These are phyloP conservation scores for Cephus cinctus DNA, from an alignment of 1,140 invertebrate genomes.

Conservation along the genomic window DNA sequence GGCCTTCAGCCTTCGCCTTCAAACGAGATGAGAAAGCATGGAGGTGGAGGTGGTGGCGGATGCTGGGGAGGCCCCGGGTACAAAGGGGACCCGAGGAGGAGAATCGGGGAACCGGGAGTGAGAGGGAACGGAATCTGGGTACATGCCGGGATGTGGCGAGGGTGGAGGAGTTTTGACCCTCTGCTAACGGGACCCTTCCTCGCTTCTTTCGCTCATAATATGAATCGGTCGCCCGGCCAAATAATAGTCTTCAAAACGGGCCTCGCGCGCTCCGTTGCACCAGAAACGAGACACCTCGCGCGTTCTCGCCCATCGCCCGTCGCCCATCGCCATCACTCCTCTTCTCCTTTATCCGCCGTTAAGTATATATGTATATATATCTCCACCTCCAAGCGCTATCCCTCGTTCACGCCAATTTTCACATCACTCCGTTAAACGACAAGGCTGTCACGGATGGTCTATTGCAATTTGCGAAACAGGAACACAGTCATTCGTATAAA, in stretches of 20 bases:
- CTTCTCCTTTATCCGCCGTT: background rate
- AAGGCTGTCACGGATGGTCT: too few species aligned
- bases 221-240: conserved; percentile 40
- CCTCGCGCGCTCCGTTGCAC: too few species aligned
- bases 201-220: conserved; percentile 48
- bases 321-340: background rate
- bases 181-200: conserved; percentile 52
- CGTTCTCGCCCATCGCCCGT: too few species aligned
- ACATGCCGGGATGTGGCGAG: conserved; percentile 32
- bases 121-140: conserved; percentile 30
- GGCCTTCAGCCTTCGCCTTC: conserved; percentile 40
- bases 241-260: conserved; percentile 38
- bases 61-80: conserved; percentile 16
- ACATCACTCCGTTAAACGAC: too few species aligned
- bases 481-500: too few species aligned
- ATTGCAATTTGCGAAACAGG: too few species aligned
- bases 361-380: background rate
- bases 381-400: conserved; percentile 9
- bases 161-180: conserved; percentile 50
- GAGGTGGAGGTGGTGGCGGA: conserved; percentile 8
- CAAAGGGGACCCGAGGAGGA: conserved; percentile 19
- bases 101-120: conserved; percentile 19
- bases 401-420: background rate
- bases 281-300: background rate
- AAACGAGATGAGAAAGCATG: conserved; percentile 40